phyloP scores from a whole-genome alignment of 2,888 invertebrate species.

The Cheilosia urbana region DNA sequence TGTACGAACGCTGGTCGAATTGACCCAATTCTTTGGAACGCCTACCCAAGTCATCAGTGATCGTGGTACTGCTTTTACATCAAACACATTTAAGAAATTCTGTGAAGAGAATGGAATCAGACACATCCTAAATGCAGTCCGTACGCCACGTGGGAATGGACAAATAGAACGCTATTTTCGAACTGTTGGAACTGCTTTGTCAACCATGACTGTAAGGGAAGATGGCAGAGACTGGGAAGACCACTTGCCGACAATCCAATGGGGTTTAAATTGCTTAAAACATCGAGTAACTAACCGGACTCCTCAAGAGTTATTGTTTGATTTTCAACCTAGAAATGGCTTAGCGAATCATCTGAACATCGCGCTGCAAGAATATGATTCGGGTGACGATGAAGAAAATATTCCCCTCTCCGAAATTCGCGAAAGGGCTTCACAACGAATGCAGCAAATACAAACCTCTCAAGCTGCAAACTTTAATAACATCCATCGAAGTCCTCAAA shows the following conservation, averaged over 20 bases:
- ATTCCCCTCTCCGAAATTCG: conserved; percentile 1
- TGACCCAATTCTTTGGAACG: neutral
- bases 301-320: conserved; percentile 9
- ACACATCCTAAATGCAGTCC: no score
- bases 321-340: conserved; percentile 4
- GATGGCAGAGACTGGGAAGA: conserved; percentile 15
- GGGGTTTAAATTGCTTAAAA: conserved; percentile 10
- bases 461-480: conserved; percentile 3
- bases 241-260: conserved; percentile 7
- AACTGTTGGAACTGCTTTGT: neutral
- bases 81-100: no score
- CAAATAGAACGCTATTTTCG: no score
- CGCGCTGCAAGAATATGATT: no score
- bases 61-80: neutral
- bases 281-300: conserved; percentile 8
- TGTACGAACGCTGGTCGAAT: neutral
- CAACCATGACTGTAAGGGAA: neutral
- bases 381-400: conserved; percentile 5
- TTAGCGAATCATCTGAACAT: conserved; percentile 11
- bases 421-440: neutral
- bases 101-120: neutral
- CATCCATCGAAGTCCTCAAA: neutral
- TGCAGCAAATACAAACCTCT: neutral
- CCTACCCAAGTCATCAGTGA: neutral
- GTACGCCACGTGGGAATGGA: no score